phyloP scores from a whole-genome alignment of 2,113 vertebrate genomes.

The Mus spicilegus region DNA sequence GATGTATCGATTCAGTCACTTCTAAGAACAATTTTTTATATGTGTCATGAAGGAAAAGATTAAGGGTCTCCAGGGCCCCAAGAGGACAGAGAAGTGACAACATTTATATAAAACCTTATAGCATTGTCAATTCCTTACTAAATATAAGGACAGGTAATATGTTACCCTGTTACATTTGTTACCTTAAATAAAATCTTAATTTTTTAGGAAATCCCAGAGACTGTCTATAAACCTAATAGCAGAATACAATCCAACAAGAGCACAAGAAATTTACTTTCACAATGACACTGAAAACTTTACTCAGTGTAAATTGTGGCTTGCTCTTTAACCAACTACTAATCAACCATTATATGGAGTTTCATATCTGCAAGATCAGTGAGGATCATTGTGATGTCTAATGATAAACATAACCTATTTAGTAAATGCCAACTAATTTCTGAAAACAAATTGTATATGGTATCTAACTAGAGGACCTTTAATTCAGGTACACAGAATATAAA shows the following conservation, averaged over 20 bases:
- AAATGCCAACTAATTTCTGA: neutral
- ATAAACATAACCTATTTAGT: neutral
- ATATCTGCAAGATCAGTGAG: neutral
- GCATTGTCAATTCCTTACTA: neutral
- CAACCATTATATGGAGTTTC: neutral
- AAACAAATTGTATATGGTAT: neutral
- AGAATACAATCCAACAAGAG: fast-evolving
- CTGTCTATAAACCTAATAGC: neutral
- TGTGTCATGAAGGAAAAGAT: neutral
- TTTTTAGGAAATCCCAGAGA: neutral
- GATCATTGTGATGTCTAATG: neutral
- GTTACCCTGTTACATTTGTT: neutral
- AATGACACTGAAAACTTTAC: neutral
- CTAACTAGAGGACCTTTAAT: neutral
- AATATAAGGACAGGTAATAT: neutral
- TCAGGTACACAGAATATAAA: no score
- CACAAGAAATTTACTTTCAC: neutral
- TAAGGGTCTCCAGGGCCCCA: neutral
- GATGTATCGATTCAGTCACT: neutral
- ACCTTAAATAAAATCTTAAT: neutral
- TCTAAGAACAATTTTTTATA: neutral
- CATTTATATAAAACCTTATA: neutral
- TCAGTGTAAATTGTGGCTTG: neutral
- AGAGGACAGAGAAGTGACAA: neutral
- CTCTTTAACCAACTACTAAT: neutral